These are phyloP conservation scores for Lasius fuliginosus DNA, from an alignment of 2,888 invertebrate genomes.

Conservation along the genomic window DNA sequence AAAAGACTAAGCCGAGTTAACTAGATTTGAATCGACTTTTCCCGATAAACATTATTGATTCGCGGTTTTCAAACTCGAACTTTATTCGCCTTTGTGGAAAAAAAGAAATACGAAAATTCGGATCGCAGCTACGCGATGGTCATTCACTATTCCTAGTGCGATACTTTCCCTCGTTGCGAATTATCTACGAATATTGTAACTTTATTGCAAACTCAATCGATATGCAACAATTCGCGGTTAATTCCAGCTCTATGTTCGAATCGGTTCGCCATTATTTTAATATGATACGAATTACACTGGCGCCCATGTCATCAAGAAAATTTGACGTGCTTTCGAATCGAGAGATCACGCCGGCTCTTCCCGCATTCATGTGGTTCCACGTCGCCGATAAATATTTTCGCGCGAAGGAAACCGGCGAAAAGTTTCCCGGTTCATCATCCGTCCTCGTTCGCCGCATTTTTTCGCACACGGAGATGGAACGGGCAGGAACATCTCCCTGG, in stretches of 20 bases:
- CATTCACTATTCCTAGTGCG: too few species aligned
- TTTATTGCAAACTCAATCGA: not conserved
- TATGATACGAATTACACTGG: not conserved
- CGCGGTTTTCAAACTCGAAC: not conserved
- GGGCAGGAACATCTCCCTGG: slow-evolving; percentile 61
- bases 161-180: not conserved
- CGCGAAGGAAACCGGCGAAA: slow-evolving; percentile 4
- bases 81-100: not conserved
- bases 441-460: slow-evolving; percentile 5
- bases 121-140: not conserved
- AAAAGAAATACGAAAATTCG: not conserved
- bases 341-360: not conserved
- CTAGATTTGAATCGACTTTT: slow-evolving; percentile 7
- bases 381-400: slow-evolving; percentile 1
- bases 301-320: not conserved
- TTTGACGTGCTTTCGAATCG: slow-evolving; percentile 5
- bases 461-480: slow-evolving; percentile 36
- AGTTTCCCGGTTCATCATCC: slow-evolving; percentile 25
- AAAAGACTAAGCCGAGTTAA: slow-evolving; percentile 16
- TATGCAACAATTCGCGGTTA: not conserved
- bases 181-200: not conserved
- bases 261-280: not conserved
- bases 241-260: not conserved
- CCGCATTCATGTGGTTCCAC: not conserved
- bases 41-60: slow-evolving; percentile 30